A percentile compares a stretch with the other conserved stretches of the same genome.
Evolutionary conservation across 2,113 vertebrate species (phyloP).

Genomic region (Platysteira castanea): DNA sequence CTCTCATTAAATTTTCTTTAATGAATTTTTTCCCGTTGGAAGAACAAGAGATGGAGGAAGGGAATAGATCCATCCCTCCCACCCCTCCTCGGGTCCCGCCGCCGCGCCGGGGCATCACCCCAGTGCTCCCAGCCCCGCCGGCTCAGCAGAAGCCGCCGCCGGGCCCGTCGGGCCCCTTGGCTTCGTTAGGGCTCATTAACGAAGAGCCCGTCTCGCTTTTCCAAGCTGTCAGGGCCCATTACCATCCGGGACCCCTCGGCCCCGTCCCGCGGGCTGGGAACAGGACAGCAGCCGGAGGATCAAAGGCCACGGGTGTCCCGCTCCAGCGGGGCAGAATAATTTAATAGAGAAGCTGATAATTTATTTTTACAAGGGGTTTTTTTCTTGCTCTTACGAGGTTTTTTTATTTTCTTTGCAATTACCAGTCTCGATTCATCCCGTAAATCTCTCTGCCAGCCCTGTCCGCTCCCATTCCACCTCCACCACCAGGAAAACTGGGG

Average conservation of each 20-base stretch:
- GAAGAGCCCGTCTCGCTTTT: constrained; percentile 22
- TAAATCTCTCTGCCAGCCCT: neutral
- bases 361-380: neutral
- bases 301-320: constrained; percentile 34
- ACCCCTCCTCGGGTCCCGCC: neutral
- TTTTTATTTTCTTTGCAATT: neutral
- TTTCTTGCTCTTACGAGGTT: neutral
- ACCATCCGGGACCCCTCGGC: neutral
- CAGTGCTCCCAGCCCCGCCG: neutral
- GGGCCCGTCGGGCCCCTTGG: neutral
- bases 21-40: neutral
- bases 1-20: fast-evolving
- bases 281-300: neutral
- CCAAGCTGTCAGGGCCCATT: constrained; percentile 32
- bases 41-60: fast-evolving
- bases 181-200: constrained; percentile 55
- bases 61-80: too few species aligned
- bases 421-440: neutral
- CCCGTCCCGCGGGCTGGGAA: constrained; percentile 8
- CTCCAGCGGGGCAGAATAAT: constrained; percentile 58
- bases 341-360: constrained; percentile 48
- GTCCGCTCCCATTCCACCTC: neutral
- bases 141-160: neutral
- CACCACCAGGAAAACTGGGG: neutral
- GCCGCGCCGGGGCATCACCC: neutral